phyloP scores from a whole-genome alignment of 2,888 invertebrate species.

The Sphaerophoria taeniata region DNA sequence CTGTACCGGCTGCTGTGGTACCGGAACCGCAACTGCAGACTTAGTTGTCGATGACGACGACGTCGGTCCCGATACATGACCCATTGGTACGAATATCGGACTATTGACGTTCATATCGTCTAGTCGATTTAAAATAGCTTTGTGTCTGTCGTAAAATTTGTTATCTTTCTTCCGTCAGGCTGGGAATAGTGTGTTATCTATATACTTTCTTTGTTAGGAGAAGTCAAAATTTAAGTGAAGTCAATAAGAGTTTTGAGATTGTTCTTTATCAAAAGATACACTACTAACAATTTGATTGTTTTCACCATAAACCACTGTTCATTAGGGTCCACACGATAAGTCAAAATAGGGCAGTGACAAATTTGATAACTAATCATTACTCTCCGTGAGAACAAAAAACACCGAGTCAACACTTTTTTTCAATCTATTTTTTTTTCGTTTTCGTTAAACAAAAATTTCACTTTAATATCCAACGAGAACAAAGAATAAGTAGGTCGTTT shows the following conservation, averaged over 20 bases:
- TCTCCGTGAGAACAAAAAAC: constrained; percentile 2
- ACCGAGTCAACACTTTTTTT: constrained; percentile 8
- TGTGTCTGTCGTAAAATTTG: not conserved
- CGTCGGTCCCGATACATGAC: constrained; percentile 20
- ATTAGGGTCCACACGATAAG: constrained; percentile 24
- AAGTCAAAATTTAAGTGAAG: constrained; percentile 51
- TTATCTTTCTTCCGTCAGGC: constrained; percentile 38
- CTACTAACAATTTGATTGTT: constrained; percentile 48
- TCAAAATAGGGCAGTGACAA: constrained; percentile 44
- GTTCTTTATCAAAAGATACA: constrained; percentile 56
- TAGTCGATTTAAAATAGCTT: not conserved
- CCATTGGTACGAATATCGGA: constrained; percentile 67
- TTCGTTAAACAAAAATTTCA: constrained; percentile 24
- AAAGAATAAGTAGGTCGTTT: constrained; percentile 56
- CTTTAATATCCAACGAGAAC: constrained; percentile 54
- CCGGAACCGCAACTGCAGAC: not conserved
- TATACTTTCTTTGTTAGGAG: constrained; percentile 17
- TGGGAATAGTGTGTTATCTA: constrained; percentile 10
- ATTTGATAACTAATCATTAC: constrained; percentile 67
- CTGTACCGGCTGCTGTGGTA: constrained; percentile 18
- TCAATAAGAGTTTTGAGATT: constrained; percentile 62
- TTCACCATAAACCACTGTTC: constrained; percentile 44
- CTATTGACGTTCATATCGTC: constrained; percentile 58
- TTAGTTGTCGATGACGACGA: not conserved
- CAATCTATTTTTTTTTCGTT: not conserved